phyloP scores from a whole-genome alignment of 2,797 vertebrate genomes.

The Xiphorhynchus erythropygius region DNA sequence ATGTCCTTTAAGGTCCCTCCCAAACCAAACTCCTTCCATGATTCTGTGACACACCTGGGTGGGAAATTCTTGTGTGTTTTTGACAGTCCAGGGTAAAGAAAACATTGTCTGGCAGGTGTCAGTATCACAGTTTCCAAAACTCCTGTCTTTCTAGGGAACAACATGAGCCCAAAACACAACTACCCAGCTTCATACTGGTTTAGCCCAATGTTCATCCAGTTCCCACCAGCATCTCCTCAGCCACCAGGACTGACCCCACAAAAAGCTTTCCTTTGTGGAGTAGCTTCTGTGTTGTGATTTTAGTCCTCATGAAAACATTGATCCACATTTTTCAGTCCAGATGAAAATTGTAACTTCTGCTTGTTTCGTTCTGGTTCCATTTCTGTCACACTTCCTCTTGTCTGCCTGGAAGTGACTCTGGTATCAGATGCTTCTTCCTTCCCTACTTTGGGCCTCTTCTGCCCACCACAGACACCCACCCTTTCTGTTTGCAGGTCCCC shows the following conservation, averaged over 20 bases:
- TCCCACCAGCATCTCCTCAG: not conserved
- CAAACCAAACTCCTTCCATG: not conserved
- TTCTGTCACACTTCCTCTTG: not conserved
- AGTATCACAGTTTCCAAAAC: accelerated
- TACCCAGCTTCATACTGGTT: accelerated
- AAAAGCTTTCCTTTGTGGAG: not conserved
- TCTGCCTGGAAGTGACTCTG: not conserved
- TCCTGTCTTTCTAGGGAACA: not conserved
- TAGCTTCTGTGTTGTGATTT: not conserved
- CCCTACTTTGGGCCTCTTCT: not conserved
- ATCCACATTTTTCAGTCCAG: not conserved
- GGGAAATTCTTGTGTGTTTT: accelerated
- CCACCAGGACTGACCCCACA: not conserved
- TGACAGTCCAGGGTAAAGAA: accelerated
- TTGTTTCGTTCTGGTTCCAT: not conserved
- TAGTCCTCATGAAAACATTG: accelerated
- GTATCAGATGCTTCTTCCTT: not conserved
- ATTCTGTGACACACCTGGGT: accelerated
- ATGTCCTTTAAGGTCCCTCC: not conserved
- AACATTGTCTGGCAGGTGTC: accelerated
- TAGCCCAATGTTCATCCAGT: accelerated
- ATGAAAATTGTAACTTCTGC: not conserved
- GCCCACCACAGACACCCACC: not conserved
- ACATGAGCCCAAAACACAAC: accelerated
- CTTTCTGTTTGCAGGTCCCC: not conserved